Conservation (phyloP, 2,888 invertebrate genomes). For the Galerucella pusilla region DNA sequence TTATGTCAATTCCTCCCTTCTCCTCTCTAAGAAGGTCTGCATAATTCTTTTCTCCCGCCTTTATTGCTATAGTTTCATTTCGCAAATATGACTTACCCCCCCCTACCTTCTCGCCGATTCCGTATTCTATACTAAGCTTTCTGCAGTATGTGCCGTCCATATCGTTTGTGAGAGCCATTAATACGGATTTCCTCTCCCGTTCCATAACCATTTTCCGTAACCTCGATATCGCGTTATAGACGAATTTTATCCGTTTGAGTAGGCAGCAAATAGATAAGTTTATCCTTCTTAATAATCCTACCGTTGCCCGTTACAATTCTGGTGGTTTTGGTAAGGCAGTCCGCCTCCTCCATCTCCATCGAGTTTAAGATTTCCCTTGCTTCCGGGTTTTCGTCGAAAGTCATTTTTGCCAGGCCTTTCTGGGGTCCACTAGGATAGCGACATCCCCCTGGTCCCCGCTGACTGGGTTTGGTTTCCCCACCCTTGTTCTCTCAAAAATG, state of each 20-base stretch:
- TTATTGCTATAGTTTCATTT: background rate
- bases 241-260: background rate
- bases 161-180: background rate
- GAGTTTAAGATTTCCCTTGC: background rate
- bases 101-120: background rate
- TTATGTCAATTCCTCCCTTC: constrained; percentile 7
- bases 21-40: constrained; percentile 25
- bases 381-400: background rate
- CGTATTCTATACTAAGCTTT: background rate
- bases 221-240: background rate
- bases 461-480: background rate
- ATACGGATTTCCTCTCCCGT: background rate
- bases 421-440: background rate
- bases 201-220: constrained; percentile 1
- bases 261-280: background rate
- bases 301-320: background rate
- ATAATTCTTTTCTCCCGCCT: constrained; percentile 6
- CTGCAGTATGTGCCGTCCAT: background rate
- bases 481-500: background rate
- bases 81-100: background rate
- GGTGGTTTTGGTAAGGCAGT: background rate
- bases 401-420: background rate
- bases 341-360: background rate
- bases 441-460: background rate
- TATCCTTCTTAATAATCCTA: background rate